These are phyloP conservation scores for Argyrosomus japonicus DNA, from an alignment of 2,113 vertebrate genomes.

Conservation along the genomic window DNA sequence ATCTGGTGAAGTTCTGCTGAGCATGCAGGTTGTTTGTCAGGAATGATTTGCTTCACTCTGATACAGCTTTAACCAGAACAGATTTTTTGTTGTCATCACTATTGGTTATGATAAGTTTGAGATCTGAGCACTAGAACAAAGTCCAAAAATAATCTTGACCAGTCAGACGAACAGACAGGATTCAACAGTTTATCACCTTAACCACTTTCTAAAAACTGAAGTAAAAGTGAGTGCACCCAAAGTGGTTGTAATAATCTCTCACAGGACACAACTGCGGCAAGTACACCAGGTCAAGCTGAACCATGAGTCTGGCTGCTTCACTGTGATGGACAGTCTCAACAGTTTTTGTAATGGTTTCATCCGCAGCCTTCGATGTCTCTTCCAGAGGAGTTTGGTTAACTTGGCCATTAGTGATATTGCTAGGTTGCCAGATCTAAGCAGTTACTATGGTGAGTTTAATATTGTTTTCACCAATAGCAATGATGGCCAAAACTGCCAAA, in stretches of 20 bases:
- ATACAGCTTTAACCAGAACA: not conserved
- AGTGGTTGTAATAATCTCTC: not conserved
- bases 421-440: not conserved
- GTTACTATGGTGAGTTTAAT: constrained; percentile 29
- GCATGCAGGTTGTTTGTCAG: constrained; percentile 30
- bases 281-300: not conserved
- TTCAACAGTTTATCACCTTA: not conserved
- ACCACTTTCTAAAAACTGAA: not conserved
- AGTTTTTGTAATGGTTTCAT: constrained; percentile 4
- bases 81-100: not conserved
- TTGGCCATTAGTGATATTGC: constrained; percentile 19
- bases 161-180: no score
- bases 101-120: not conserved
- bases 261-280: not conserved
- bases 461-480: constrained; percentile 22
- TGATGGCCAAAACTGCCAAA: constrained; percentile 9
- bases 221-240: not conserved
- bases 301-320: not conserved
- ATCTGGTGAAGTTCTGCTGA: constrained; percentile 21
- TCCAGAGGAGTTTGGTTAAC: constrained; percentile 8
- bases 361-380: not conserved
- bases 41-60: constrained; percentile 9
- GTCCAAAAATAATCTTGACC: not conserved
- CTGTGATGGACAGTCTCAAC: not conserved
- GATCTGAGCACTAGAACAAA: not conserved